phyloP scores from a whole-genome alignment of 2,888 invertebrate genomes.

The Tolmerus cingulatus region DNA sequence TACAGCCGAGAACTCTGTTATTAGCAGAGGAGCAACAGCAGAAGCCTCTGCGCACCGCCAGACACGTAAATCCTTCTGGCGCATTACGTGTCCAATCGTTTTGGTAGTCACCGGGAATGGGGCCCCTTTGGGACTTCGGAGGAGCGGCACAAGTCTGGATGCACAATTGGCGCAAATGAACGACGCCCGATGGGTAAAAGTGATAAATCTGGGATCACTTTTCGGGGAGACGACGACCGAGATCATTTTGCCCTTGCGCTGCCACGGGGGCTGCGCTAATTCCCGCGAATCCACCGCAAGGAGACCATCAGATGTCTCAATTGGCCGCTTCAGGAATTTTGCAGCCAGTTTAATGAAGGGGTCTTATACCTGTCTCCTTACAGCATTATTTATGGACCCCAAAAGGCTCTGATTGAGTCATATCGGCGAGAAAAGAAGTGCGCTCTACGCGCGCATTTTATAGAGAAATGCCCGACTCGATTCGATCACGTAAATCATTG shows the following conservation, averaged over 20 bases:
- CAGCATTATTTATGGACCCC: constrained; percentile 36
- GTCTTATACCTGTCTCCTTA: constrained; percentile 42
- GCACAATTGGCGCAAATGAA: constrained; percentile 33
- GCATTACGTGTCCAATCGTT: background rate
- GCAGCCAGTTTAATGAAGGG: constrained; percentile 40
- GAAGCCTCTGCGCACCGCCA: background rate
- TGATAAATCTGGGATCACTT: constrained; percentile 40
- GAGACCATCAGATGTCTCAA: constrained; percentile 23
- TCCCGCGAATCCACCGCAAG: background rate
- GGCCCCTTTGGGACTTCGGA: background rate
- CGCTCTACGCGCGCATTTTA: background rate
- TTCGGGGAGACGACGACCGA: constrained; percentile 22
- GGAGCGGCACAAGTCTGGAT: background rate
- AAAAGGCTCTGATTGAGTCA: constrained; percentile 46
- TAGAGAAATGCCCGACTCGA: background rate
- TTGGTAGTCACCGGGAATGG: background rate
- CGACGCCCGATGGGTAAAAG: constrained; percentile 17
- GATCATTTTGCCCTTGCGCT: background rate
- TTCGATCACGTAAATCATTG: constrained; percentile 38
- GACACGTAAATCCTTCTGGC: constrained; percentile 16
- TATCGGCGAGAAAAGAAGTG: constrained; percentile 12
- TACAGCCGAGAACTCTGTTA: background rate
- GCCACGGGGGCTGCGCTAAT: background rate
- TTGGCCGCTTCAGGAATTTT: background rate
- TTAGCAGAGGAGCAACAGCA: background rate